phyloP scores from a whole-genome alignment of 2,113 vertebrate species.

The Semnornis frantzii region DNA sequence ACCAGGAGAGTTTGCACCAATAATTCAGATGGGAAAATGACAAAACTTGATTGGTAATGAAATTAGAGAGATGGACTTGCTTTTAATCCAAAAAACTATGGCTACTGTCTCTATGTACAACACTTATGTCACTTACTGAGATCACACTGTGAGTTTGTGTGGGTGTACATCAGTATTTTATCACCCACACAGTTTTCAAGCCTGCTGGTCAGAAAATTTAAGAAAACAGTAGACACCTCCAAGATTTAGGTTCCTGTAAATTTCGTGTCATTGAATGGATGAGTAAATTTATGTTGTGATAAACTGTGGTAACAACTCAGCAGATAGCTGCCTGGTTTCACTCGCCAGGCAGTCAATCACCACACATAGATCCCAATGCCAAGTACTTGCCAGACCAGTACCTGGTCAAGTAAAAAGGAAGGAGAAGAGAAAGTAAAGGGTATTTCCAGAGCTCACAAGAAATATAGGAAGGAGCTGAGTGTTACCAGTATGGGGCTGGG shows the following conservation, averaged over 20 bases:
- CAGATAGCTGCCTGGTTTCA: neutral
- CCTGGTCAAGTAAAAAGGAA: neutral
- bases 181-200: slow-evolving; percentile 15
- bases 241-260: neutral
- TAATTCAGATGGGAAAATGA: neutral
- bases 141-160: slow-evolving; percentile 7
- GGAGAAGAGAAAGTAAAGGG: neutral
- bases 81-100: neutral
- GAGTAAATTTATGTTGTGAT: neutral
- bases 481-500: neutral
- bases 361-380: neutral
- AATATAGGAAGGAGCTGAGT: neutral
- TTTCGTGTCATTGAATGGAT: neutral
- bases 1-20: neutral
- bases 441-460: neutral
- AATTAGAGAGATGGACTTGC: neutral
- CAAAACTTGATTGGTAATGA: neutral
- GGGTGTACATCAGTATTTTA: slow-evolving; percentile 30
- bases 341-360: neutral
- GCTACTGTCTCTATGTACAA: slow-evolving; percentile 22
- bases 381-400: neutral
- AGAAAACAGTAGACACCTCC: neutral
- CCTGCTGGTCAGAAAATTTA: slow-evolving; percentile 36
- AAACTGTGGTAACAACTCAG: neutral
- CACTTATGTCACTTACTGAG: slow-evolving; percentile 13